Base-by-base conservation (phyloP, 2,888 invertebrate genomes). In the Eurytoma adleriae region DNA sequence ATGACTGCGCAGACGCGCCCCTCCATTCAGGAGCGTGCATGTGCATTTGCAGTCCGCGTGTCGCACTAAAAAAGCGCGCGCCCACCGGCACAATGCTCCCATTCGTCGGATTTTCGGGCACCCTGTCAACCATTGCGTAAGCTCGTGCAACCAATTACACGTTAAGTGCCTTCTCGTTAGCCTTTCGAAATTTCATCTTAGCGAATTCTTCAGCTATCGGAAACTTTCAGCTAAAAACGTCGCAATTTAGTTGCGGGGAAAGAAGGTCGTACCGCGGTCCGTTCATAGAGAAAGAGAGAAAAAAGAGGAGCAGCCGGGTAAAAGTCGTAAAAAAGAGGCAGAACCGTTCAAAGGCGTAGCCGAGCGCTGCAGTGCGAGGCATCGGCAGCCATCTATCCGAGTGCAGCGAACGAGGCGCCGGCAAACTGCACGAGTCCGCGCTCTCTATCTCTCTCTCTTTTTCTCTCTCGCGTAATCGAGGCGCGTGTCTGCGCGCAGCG, bases 1-100 rank as follows among this genome's bases (percentile, higher is more conserved):
- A 82, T 83, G 80, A 75, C 57, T 82, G 83, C 83, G 84, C 78
- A 14, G 79, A 75, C 85, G 85, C 80, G 82, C 79, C 82, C 75
- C 40, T 67, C 24, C 64, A 69, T 59, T 62, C 59, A 79, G 74
- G 76, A 67, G 84, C 85, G 84, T 85, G 86, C 85, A 79, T 83
- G 83, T 75, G 81, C 85, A 84, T 84, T 86, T 75, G 27, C 78
- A 81, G 80, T 52, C 81, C 67, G 48, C n/a, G 48, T 14, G 27
- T 20, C 16, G 27, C 13, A 30, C 77, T 71, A 71, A 78, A 79
- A 83, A 79, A 81, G 78, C 83, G 79, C 81, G 3, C 56, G 18
- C 66, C 67, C 75, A 40, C 7, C 27, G 20, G 62, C 52, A 75
- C 75, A 72, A 75, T 78, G 75, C 18, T n/a, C 61, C 50, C 27